Conservation (phyloP, 2,888 invertebrate genomes). For the Cephus pygmeus region DNA sequence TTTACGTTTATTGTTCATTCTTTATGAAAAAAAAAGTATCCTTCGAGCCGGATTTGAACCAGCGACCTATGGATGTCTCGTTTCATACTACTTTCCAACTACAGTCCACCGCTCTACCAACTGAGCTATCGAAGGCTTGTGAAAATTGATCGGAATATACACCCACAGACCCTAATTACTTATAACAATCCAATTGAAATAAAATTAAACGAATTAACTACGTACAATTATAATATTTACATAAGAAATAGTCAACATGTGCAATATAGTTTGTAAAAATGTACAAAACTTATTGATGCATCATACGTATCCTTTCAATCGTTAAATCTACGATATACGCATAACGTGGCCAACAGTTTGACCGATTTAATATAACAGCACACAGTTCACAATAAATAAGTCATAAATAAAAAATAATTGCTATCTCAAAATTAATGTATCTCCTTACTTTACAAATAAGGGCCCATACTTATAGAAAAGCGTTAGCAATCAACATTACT, state of each 20-base stretch:
- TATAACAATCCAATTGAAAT: neutral
- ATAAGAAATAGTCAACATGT: neutral
- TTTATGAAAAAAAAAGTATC: neutral
- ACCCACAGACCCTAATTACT: neutral
- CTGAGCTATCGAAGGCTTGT: conserved; percentile 64
- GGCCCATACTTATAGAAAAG: neutral
- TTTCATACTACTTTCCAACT: conserved; percentile 44
- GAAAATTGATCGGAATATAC: neutral
- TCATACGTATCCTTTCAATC: neutral
- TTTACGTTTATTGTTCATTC: neutral
- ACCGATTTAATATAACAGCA: neutral
- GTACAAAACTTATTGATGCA: neutral
- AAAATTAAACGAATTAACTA: neutral
- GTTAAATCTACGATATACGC: neutral
- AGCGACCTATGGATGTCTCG: conserved; percentile 60
- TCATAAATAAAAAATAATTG: neutral
- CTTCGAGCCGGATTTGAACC: conserved; percentile 62
- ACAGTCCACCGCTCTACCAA: conserved; percentile 67
- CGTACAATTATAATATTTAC: neutral
- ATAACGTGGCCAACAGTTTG: neutral
- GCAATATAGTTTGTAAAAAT: neutral
- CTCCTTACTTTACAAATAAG: too few relatives aligned
- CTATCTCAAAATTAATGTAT: too few relatives aligned
- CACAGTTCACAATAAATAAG: neutral
- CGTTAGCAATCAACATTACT: neutral